Conservation (phyloP, 2,113 vertebrate species). For the Cephalopholis sonnerati region DNA sequence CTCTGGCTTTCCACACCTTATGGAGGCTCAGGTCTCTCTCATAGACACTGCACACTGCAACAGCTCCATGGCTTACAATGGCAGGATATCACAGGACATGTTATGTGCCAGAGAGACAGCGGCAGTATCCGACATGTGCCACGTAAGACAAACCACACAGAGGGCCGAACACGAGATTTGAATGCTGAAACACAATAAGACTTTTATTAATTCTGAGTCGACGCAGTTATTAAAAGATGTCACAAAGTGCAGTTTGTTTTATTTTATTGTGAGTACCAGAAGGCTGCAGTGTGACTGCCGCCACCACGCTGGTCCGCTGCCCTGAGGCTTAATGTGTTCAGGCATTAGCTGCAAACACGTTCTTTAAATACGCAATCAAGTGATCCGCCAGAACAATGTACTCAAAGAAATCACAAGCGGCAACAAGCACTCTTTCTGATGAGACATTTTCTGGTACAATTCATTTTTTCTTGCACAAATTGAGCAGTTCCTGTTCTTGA, state of each 20-base stretch:
- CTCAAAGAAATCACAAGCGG: not conserved
- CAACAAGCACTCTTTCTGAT: conserved; percentile 22
- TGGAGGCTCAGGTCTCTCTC: conserved; percentile 62
- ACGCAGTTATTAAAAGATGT: not conserved
- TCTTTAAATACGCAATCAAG: not conserved
- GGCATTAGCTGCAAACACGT: not conserved
- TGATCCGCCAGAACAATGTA: not conserved
- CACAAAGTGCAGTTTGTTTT: not conserved
- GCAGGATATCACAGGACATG: conserved; percentile 69
- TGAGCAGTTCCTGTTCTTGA: conserved; percentile 35
- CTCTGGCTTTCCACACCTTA: conserved; percentile 37
- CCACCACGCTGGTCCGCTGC: not conserved
- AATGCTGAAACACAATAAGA: not conserved
- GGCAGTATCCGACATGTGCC: conserved; percentile 28
- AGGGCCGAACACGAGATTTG: not conserved
- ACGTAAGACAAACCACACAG: conserved; percentile 47
- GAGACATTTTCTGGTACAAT: not conserved
- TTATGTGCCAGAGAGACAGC: conserved; percentile 54
- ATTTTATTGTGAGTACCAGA: not conserved
- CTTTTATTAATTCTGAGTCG: not conserved
- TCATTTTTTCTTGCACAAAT: conserved; percentile 17
- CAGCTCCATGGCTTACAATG: conserved; percentile 27
- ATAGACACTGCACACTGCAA: conserved; percentile 59
- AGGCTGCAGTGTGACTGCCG: not conserved
- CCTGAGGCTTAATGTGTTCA: not conserved